Evolutionary conservation across 2,113 vertebrate genomes (phyloP).

Genomic region (Ctenomys sociabilis): DNA sequence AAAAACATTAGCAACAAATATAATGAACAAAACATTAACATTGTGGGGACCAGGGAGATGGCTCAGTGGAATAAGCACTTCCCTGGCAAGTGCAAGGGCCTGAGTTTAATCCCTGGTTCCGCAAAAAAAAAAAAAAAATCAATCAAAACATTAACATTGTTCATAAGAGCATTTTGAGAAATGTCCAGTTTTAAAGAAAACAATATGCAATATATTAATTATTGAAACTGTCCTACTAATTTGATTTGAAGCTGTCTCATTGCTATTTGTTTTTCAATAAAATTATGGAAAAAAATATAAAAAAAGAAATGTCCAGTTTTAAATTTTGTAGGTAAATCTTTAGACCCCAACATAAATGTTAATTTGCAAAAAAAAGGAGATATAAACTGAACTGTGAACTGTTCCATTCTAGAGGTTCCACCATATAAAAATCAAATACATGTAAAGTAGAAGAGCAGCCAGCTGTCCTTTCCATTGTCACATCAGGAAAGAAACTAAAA

Average conservation of each 20-base stretch:
- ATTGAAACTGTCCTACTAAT: too few relatives aligned
- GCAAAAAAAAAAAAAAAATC: too few relatives aligned
- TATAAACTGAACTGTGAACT: background rate
- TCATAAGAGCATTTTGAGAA: background rate
- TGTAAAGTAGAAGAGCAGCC: background rate
- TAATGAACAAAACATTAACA: background rate
- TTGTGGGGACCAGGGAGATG: too few relatives aligned
- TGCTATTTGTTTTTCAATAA: too few relatives aligned
- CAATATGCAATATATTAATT: too few relatives aligned
- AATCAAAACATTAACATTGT: background rate
- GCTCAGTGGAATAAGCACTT: too few relatives aligned
- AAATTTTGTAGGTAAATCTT: constrained; percentile 47
- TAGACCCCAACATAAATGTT: background rate
- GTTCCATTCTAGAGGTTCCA: background rate
- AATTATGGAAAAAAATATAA: too few relatives aligned
- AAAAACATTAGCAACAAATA: constrained; percentile 50
- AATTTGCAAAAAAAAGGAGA: constrained; percentile 6
- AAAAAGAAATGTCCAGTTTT: constrained; percentile 15
- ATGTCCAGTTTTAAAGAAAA: constrained; percentile 37
- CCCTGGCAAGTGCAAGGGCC: too few relatives aligned
- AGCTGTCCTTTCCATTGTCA: background rate
- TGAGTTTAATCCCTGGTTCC: too few relatives aligned
- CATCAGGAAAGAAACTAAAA: background rate
- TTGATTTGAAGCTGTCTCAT: too few relatives aligned
- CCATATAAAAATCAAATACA: background rate